Evolutionary conservation across 2,113 vertebrate genomes (phyloP).

Genomic region (Arenaria interpres): DNA sequence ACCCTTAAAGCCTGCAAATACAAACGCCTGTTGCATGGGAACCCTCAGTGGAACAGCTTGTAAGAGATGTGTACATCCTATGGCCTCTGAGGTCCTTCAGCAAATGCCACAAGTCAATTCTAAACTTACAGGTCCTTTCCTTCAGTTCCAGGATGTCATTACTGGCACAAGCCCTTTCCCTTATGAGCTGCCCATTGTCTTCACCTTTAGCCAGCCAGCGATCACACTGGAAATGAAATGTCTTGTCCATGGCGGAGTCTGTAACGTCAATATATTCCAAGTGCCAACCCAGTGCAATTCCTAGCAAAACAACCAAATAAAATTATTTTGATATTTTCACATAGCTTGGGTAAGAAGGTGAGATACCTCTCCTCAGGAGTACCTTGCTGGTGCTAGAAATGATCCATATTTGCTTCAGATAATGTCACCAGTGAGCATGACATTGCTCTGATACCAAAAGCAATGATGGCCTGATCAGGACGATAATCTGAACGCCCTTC

Average conservation of each 20-base stretch:
- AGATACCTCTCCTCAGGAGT: neutral
- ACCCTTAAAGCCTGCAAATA: neutral
- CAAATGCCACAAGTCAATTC: too few relatives aligned
- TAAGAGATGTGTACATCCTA: neutral
- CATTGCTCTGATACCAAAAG: neutral
- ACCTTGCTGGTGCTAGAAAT: neutral
- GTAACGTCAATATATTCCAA: constrained; percentile 89
- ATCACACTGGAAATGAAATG: constrained; percentile 92
- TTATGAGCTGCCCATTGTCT: constrained; percentile 89
- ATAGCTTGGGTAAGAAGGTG: neutral
- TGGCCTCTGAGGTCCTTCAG: too few relatives aligned
- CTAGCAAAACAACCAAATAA: constrained; percentile 59
- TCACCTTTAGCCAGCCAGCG: constrained; percentile 93
- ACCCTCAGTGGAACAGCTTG: neutral
- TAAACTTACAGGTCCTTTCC: constrained; percentile 86
- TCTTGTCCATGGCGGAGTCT: constrained; percentile 87
- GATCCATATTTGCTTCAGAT: neutral
- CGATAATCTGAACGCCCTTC: neutral
- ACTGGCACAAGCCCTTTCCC: constrained; percentile 91
- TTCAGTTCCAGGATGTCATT: constrained; percentile 88
- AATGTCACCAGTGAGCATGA: neutral
- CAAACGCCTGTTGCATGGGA: neutral
- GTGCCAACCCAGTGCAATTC: constrained; percentile 90
- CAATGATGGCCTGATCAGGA: neutral
- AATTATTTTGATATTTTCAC: neutral